Evolutionary conservation across 2,888 invertebrate species (phyloP).

Genomic region (Dendrolimus houi): DNA sequence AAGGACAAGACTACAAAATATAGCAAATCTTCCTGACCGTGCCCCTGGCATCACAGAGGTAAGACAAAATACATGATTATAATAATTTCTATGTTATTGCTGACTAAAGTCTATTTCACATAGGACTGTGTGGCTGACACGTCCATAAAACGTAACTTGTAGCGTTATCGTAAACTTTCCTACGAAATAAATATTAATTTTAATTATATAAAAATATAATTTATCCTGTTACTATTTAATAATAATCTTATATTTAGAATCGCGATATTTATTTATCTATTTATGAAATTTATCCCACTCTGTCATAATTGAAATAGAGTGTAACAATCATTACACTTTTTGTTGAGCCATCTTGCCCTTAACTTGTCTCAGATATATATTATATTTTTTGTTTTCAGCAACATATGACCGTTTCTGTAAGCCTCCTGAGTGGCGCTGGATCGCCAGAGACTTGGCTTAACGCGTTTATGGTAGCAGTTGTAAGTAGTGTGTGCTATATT

Average conservation of each 20-base stretch:
- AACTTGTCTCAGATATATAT: background rate
- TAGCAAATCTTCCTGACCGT: slow-evolving; percentile 27
- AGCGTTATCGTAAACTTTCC: too few species aligned
- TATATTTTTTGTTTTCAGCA: slow-evolving; percentile 20
- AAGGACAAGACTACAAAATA: slow-evolving; percentile 24
- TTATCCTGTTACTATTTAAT: background rate
- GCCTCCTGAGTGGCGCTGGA: slow-evolving; percentile 24
- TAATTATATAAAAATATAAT: background rate
- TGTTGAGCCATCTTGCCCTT: too few species aligned
- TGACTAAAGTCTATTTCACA: too few species aligned
- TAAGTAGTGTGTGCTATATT: slow-evolving; percentile 23
- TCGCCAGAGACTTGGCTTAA: slow-evolving; percentile 26
- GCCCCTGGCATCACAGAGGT: slow-evolving; percentile 29
- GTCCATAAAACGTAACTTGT: too few species aligned
- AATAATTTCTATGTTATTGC: too few species aligned
- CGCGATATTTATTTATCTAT: too few species aligned
- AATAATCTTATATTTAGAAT: too few species aligned
- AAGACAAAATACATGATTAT: slow-evolving; percentile 2
- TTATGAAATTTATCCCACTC: background rate
- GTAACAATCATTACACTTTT: background rate
- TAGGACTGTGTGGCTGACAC: too few species aligned
- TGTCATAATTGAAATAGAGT: background rate
- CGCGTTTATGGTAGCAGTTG: slow-evolving; percentile 34
- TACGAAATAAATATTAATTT: too few species aligned
- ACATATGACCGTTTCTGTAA: slow-evolving; percentile 27